These are phyloP conservation scores for Rachycentron canadum DNA, from an alignment of 2,797 vertebrate genomes.

Conservation along the genomic window DNA sequence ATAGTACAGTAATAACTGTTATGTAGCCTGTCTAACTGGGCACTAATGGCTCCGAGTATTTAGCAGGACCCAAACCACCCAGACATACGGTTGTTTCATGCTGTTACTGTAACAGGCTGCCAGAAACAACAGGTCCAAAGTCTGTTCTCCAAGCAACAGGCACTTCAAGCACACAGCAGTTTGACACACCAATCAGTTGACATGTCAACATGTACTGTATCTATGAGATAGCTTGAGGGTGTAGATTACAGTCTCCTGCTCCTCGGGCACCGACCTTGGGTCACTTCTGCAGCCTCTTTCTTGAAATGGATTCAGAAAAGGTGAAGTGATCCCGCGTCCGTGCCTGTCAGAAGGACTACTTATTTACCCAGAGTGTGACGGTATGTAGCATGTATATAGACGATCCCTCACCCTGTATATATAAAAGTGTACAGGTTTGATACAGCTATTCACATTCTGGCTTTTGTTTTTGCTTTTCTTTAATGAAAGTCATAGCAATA, in stretches of 20 bases:
- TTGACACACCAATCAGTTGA: slow-evolving; percentile 66
- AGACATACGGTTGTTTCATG: slow-evolving; percentile 55
- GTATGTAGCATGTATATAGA: slow-evolving; percentile 85
- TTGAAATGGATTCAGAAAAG: slow-evolving; percentile 36
- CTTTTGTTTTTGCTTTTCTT: slow-evolving; percentile 67
- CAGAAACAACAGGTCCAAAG: slow-evolving; percentile 68
- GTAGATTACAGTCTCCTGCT: slow-evolving; percentile 41
- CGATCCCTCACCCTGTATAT: slow-evolving; percentile 77
- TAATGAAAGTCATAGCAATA: slow-evolving; percentile 82
- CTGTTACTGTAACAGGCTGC: slow-evolving; percentile 53
- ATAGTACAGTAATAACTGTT: slow-evolving; percentile 18
- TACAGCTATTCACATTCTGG: slow-evolving; percentile 79
- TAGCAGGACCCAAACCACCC: slow-evolving; percentile 30
- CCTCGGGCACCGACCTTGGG: slow-evolving; percentile 46
- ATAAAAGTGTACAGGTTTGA: slow-evolving; percentile 81
- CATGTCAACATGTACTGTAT: slow-evolving; percentile 66
- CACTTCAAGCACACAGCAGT: slow-evolving; percentile 75
- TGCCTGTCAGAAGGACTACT: slow-evolving; percentile 62
- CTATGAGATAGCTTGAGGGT: slow-evolving; percentile 46
- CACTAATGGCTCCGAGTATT: neutral
- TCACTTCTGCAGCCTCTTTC: slow-evolving; percentile 45
- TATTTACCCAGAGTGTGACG: slow-evolving; percentile 73
- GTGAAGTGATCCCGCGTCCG: slow-evolving; percentile 45
- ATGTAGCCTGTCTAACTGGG: slow-evolving; percentile 8
- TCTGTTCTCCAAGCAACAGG: slow-evolving; percentile 55